phyloP scores from a whole-genome alignment of 2,888 invertebrate genomes.

The Harpalus rubripes region DNA sequence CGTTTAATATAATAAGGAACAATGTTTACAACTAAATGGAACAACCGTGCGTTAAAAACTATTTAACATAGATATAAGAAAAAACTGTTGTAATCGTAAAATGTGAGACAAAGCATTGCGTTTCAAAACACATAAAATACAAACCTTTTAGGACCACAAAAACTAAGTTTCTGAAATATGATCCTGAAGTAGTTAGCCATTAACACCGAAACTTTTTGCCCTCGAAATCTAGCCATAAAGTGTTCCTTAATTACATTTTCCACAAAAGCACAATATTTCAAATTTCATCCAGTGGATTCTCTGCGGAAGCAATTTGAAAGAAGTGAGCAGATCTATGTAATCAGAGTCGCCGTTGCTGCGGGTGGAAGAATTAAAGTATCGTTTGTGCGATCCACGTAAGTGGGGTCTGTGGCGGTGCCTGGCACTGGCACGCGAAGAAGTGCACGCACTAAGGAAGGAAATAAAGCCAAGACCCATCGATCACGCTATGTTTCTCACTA shows the following conservation, averaged over 20 bases:
- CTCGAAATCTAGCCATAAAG: conserved; percentile 38
- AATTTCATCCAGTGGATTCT: neutral
- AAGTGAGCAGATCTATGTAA: neutral
- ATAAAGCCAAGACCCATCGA: neutral
- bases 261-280: conserved; percentile 30
- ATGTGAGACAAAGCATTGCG: neutral
- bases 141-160: conserved; percentile 30
- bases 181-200: conserved; percentile 36
- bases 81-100: neutral
- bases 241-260: conserved; percentile 39
- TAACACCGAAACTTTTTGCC: conserved; percentile 43
- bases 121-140: neutral
- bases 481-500: neutral
- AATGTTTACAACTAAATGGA: too few species aligned
- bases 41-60: too few species aligned
- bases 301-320: conserved; percentile 38
- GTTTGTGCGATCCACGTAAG: conserved; percentile 14
- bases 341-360: neutral
- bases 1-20: too few species aligned
- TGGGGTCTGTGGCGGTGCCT: neutral
- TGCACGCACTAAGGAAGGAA: too few species aligned
- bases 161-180: conserved; percentile 22
- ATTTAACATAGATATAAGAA: neutral
- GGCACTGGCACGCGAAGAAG: neutral
- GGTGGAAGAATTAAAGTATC: conserved; percentile 61